Conservation (phyloP, 92 coral and sea anemone species). For the Blastomussa wellsi region DNA sequence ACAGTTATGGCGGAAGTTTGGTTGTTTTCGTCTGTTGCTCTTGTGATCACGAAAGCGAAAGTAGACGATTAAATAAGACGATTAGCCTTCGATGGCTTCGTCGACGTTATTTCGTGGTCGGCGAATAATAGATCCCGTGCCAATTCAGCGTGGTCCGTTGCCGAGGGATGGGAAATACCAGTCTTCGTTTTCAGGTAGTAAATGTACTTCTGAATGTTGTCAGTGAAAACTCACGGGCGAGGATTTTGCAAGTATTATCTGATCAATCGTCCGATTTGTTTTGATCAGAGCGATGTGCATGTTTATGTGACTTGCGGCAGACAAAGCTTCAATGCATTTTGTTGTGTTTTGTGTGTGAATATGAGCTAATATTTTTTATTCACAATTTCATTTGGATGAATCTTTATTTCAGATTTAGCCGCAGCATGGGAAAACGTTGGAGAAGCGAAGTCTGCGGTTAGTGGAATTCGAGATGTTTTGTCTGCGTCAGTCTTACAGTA, state of each 20-base stretch:
- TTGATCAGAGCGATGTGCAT: constrained; percentile 25
- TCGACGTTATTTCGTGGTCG: constrained; percentile 76
- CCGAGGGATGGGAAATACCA: constrained; percentile 64
- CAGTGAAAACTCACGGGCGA: neutral
- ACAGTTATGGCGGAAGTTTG: constrained; percentile 44
- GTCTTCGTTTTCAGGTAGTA: constrained; percentile 73
- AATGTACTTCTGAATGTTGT: neutral
- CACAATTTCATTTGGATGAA: neutral
- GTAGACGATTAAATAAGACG: constrained; percentile 8
- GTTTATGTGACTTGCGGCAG: constrained; percentile 12
- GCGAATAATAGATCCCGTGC: constrained; percentile 77
- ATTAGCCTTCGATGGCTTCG: constrained; percentile 57
- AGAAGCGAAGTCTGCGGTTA: constrained; percentile 91
- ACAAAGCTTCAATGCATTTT: neutral
- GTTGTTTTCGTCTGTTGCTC: constrained; percentile 22
- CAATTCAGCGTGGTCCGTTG: constrained; percentile 70
- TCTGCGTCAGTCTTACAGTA: constrained; percentile 20
- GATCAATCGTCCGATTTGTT: constrained; percentile 27
- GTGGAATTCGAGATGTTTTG: constrained; percentile 27
- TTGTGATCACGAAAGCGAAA: constrained; percentile 13
- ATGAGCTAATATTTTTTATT: neutral
- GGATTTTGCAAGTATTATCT: constrained; percentile 9
- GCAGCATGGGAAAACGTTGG: constrained; percentile 98
- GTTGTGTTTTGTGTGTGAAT: neutral
- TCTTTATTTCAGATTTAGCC: constrained; percentile 68